A percentile compares a stretch with the other conserved stretches of the same genome.
Conservation (phyloP, 2,113 vertebrate species). For the Pyrgilauda ruficollis region DNA sequence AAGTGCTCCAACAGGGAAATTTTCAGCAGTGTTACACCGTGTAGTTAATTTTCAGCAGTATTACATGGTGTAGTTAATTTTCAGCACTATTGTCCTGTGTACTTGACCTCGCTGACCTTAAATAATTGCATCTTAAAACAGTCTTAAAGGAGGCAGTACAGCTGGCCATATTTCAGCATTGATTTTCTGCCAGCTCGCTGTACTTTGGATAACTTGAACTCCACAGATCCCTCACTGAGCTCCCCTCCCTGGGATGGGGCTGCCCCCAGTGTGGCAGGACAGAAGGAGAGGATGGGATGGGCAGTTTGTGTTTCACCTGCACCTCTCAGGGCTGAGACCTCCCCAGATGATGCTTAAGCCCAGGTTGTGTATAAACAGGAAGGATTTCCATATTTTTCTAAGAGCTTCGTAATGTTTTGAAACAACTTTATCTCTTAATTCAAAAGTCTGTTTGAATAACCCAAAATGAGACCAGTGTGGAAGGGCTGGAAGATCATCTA, state of each 20-base stretch:
- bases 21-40: not conserved
- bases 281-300: not conserved
- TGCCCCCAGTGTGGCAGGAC: fast-evolving
- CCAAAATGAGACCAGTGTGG: not conserved
- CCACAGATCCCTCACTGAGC: not conserved
- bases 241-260: not conserved
- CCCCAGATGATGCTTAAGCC: not conserved
- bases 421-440: conserved; percentile 27
- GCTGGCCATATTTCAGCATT: conserved; percentile 25
- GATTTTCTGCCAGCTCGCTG: conserved; percentile 42
- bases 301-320: not conserved
- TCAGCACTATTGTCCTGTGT: not conserved
- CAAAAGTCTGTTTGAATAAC: conserved; percentile 14
- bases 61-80: not conserved
- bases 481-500: not conserved
- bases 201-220: not conserved
- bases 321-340: fast-evolving
- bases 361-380: not conserved
- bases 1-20: not conserved
- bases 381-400: not conserved
- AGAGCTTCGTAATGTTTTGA: not conserved
- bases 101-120: conserved; percentile 3
- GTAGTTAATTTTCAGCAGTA: not conserved
- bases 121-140: conserved; percentile 62
- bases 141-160: conserved; percentile 5